These are phyloP conservation scores for Macrosiphum euphorbiae DNA, from an alignment of 2,888 invertebrate species.

Conservation along the genomic window DNA sequence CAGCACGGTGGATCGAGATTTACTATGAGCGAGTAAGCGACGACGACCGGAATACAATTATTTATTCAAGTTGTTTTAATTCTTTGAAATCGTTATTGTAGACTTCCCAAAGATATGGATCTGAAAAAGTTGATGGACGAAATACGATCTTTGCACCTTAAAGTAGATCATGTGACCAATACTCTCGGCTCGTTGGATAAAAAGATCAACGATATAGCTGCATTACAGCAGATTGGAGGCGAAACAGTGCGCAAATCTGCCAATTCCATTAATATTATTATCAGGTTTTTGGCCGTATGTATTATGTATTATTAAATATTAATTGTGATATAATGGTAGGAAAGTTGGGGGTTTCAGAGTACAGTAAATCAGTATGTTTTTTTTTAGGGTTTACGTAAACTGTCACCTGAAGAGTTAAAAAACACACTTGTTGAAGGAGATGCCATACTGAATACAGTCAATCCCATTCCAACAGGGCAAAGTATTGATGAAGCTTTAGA, in stretches of 20 bases:
- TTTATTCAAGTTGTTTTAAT: neutral
- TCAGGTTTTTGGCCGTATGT: constrained; percentile 27
- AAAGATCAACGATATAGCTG: neutral
- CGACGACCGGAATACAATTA: neutral
- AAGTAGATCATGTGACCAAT: neutral
- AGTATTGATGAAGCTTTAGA: neutral
- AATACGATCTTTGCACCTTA: neutral
- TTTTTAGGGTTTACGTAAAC: neutral
- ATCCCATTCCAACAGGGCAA: too few relatives aligned
- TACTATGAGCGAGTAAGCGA: neutral
- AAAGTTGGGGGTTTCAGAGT: neutral
- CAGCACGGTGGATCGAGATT: neutral
- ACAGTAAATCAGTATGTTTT: neutral
- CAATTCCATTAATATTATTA: neutral
- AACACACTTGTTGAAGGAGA: neutral
- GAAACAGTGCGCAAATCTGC: constrained; percentile 9
- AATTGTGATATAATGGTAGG: neutral
- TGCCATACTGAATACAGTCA: neutral
- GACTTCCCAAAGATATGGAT: neutral
- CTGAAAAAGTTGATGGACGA: neutral
- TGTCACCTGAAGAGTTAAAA: neutral
- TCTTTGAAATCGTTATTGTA: neutral
- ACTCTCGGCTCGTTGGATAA: neutral
- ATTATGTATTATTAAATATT: neutral
- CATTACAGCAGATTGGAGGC: neutral